Evolutionary conservation across 2,113 vertebrate genomes (phyloP).

Genomic region (Cryptotis parvus): DNA sequence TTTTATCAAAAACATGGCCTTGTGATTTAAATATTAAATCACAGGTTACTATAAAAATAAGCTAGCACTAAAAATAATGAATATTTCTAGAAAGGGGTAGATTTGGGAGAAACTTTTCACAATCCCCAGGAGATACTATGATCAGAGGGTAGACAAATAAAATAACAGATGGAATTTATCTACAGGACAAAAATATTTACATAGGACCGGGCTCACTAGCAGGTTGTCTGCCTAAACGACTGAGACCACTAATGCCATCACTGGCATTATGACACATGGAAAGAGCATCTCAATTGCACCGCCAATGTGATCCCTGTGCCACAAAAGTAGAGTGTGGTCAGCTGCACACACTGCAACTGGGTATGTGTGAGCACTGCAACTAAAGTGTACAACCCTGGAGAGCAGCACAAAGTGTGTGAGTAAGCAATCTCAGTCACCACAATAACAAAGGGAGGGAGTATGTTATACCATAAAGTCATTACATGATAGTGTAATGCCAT

Average conservation of each 20-base stretch:
- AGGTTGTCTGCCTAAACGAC: no score
- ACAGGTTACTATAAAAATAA: slow-evolving; percentile 17
- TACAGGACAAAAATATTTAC: neutral
- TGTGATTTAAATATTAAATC: slow-evolving; percentile 11
- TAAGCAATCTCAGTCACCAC: no score
- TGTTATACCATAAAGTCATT: neutral
- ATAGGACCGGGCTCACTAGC: neutral
- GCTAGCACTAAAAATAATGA: slow-evolving; percentile 39
- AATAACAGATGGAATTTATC: neutral
- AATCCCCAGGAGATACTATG: neutral
- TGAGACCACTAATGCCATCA: no score
- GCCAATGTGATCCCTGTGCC: no score
- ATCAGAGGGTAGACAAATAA: neutral
- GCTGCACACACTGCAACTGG: no score
- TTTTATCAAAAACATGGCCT: neutral
- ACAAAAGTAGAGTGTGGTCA: no score
- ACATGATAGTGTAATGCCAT: neutral
- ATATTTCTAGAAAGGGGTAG: slow-evolving; percentile 1
- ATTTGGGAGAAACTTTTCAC: neutral
- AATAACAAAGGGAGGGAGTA: no score
- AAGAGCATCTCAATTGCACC: no score
- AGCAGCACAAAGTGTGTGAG: no score
- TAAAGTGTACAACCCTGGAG: no score
- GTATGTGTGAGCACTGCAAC: no score
- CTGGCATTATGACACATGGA: no score